Conservation (phyloP, 2,113 vertebrate species). For the Sylvilagus bachmani region DNA sequence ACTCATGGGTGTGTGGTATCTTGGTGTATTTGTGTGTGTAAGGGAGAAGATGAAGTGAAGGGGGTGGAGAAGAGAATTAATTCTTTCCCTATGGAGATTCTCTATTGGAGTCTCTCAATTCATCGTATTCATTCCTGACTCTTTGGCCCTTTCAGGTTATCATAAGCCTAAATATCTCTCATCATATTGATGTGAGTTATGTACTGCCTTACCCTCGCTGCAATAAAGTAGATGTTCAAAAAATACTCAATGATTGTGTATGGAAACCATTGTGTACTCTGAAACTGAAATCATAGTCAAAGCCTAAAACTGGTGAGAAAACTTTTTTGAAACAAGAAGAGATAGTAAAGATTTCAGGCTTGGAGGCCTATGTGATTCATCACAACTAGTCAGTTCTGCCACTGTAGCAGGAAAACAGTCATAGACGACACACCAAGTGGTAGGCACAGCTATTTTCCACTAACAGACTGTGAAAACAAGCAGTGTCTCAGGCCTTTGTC, state of each 20-base stretch:
- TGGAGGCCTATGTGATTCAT: too few relatives aligned
- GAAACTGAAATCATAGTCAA: neutral
- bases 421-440: too few relatives aligned
- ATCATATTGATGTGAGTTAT: neutral
- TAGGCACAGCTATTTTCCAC: too few relatives aligned
- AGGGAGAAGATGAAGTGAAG: too few relatives aligned
- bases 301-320: neutral
- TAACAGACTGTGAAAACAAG: neutral
- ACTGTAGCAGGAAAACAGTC: too few relatives aligned
- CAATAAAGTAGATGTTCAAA: neutral
- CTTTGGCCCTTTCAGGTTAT: neutral
- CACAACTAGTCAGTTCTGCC: too few relatives aligned
- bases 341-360: neutral
- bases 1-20: neutral
- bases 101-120: neutral
- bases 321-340: neutral
- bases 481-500: too few relatives aligned
- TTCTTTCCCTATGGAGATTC: neutral
- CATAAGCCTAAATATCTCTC: neutral
- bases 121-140: neutral
- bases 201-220: neutral
- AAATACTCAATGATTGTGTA: neutral
- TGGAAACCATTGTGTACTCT: neutral
- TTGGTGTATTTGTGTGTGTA: too few relatives aligned
- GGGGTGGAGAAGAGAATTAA: neutral